Evolutionary conservation across 2,113 vertebrate genomes (phyloP).

Genomic region (Parotia lawesii): DNA sequence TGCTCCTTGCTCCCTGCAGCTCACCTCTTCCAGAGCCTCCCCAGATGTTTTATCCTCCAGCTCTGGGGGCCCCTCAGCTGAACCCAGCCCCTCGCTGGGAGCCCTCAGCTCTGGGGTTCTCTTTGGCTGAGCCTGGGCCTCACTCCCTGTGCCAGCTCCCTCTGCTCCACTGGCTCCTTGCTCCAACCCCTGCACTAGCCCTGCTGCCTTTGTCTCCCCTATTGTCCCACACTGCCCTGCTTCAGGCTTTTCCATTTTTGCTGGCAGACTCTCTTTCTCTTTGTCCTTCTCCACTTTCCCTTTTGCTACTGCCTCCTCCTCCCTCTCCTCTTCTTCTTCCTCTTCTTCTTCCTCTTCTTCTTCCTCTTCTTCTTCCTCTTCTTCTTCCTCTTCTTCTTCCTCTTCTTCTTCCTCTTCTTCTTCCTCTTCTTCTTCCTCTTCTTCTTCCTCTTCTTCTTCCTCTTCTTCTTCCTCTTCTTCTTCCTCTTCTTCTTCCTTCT

Average conservation of each 20-base stretch:
- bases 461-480: not conserved
- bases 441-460: not conserved
- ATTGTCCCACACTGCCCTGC: not conserved
- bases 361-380: too few species aligned
- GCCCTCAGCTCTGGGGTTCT: not conserved
- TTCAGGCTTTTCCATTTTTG: not conserved
- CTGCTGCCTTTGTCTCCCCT: not conserved
- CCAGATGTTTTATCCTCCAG: not conserved
- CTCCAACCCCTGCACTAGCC: not conserved
- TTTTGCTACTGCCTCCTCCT: not conserved
- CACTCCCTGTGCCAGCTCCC: not conserved
- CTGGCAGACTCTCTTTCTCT: not conserved
- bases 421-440: not conserved
- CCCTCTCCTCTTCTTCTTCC: not conserved
- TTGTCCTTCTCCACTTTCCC: not conserved
- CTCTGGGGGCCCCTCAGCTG: accelerated
- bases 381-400: accelerated
- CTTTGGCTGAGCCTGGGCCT: not conserved
- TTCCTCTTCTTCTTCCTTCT: not conserved
- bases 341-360: accelerated
- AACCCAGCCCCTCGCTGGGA: not conserved
- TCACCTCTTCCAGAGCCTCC: not conserved
- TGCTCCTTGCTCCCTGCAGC: not conserved
- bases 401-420: not conserved
- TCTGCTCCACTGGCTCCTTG: not conserved